A percentile compares a stretch with the other conserved stretches of the same genome.
Evolutionary conservation across 2,888 invertebrate genomes (phyloP).

Genomic region (Nysson spinosus): DNA sequence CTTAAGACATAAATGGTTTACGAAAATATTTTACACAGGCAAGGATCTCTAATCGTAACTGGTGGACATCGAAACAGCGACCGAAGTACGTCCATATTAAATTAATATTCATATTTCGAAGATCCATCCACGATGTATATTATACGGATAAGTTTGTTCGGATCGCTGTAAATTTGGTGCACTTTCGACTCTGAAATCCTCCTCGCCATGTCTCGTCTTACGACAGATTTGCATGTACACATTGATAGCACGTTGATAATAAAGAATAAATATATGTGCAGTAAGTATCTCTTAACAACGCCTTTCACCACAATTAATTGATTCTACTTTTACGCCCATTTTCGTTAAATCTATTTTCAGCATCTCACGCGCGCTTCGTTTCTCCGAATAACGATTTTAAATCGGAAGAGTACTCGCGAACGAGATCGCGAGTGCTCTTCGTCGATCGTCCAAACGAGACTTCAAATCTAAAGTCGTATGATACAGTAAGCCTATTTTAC

Average conservation of each 20-base stretch:
- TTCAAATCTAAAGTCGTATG: neutral
- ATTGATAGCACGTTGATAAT: conserved; percentile 17
- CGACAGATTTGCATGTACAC: conserved; percentile 6
- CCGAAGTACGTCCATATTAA: conserved; percentile 2
- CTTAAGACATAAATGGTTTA: conserved; percentile 48
- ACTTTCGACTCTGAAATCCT: too few species aligned
- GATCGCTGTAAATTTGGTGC: too few species aligned
- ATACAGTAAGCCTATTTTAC: conserved; percentile 31
- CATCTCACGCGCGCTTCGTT: too few species aligned
- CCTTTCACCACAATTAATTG: conserved; percentile 27
- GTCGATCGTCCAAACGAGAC: neutral
- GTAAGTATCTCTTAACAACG: conserved; percentile 35
- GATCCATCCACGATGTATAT: too few species aligned
- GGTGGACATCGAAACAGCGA: conserved; percentile 17
- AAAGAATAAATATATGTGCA: conserved; percentile 43
- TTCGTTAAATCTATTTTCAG: conserved; percentile 1
- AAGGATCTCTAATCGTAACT: conserved; percentile 26
- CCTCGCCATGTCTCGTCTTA: neutral
- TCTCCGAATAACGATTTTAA: too few species aligned
- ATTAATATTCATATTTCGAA: too few species aligned
- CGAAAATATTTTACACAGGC: conserved; percentile 62
- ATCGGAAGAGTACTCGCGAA: neutral
- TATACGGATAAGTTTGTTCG: too few species aligned
- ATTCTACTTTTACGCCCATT: conserved; percentile 8
- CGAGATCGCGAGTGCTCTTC: neutral